Evolutionary conservation across 1,140 invertebrate species (phyloP), one percentile per base, ranked within the genome.

Genomic region (Penaeus indicus): DNA sequence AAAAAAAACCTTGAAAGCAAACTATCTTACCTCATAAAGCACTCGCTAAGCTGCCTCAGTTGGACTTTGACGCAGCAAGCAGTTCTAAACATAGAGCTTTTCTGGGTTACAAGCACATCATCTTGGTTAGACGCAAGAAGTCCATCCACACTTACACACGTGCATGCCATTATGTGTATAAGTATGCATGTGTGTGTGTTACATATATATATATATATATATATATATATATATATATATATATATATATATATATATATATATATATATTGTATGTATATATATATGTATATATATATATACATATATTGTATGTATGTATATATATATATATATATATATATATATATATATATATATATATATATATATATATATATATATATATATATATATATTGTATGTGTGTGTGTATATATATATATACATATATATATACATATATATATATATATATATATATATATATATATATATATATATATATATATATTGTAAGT

Each of bases 171-270:
- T 19, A 32, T 1, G 25, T 75, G n/a, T 75, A 27, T 75, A 75
- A 32, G 38, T 75, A 27, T 75, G 38, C 27, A 27, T 27, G 19
- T n/a, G 38, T 27, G n/a, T 72, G n/a, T 72, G n/a, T 72, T 13
- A 75, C 8, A 75, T 75, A 75, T 27, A 75, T 75, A 32, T 0
- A 75, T 75, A 75, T 2, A 75, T 32, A 75, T 75, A 75, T 75
- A 75, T 75, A 75, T 75, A 27, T 27, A 75, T 27, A 75, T n/a
- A 75, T 27, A 82, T 62, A 82, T 62, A 82, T 62, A 82, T 62
- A 82, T 82, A 82, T 82, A 82, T 84, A 84, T 84, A 84, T 84
- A 84, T 72, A 84, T 47, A 84, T 84, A 84, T 69, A 84, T 72
- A 84, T 72, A 69, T 72, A 47, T 84, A 60, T 84, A 72, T 72